These are phyloP conservation scores for Thecocarcelia acutangulata DNA, from an alignment of 2,888 invertebrate species.

Conservation along the genomic window DNA sequence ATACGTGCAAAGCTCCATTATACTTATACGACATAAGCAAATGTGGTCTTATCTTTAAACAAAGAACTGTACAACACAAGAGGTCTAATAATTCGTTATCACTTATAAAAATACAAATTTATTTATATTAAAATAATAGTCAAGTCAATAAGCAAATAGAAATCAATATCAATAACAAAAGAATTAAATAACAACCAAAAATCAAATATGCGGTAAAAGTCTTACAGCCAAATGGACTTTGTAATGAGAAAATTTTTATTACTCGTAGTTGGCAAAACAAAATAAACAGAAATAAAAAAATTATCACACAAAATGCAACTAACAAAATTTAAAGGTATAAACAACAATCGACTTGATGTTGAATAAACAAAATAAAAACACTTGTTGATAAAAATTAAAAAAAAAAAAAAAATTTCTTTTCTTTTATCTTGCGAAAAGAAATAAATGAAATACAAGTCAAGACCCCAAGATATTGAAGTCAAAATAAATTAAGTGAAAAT, in stretches of 20 bases:
- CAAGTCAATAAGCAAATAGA: conserved; percentile 10
- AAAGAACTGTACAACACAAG: conserved; percentile 21
- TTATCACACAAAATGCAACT: conserved; percentile 6
- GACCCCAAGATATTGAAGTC: conserved; percentile 19
- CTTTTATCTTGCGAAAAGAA: conserved; percentile 22
- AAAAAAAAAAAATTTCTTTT: conserved; percentile 1
- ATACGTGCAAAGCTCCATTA: no score
- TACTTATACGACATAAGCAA: no score
- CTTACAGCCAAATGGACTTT: conserved; percentile 60
- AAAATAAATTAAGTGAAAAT: conserved; percentile 43
- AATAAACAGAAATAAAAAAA: neutral
- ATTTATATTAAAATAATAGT: conserved; percentile 42
- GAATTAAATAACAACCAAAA: conserved; percentile 23
- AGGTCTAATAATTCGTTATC: conserved; percentile 38
- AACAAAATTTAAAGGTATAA: conserved; percentile 26
- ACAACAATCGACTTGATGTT: conserved; percentile 6
- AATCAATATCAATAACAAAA: conserved; percentile 53
- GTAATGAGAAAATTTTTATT: conserved; percentile 54
- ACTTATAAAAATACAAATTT: conserved; percentile 24
- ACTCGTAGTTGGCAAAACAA: neutral
- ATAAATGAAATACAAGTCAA: conserved; percentile 23
- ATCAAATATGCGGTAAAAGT: conserved; percentile 14
- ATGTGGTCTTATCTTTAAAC: conserved; percentile 13
- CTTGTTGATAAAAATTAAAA: conserved; percentile 53
- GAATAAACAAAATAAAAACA: conserved; percentile 51